phyloP scores from a whole-genome alignment of 2,888 invertebrate species.

The Epiblema foenella region DNA sequence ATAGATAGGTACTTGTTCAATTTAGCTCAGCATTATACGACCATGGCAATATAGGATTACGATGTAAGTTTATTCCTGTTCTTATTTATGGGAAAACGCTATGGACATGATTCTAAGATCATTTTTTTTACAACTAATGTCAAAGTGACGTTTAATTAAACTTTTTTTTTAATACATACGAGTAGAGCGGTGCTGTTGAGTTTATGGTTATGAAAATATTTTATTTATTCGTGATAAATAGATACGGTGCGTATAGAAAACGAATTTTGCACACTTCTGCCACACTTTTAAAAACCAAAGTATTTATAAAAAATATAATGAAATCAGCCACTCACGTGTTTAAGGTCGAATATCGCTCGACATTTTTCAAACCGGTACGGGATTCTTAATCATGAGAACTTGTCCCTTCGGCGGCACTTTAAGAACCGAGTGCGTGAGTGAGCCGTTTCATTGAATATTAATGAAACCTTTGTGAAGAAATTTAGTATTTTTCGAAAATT shows the following conservation, averaged over 20 bases:
- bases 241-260: conserved; percentile 1
- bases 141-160: background rate
- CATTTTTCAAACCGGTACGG: too few species aligned
- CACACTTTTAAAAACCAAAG: background rate
- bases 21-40: conserved; percentile 3
- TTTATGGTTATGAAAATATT: background rate
- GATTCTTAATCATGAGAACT: too few species aligned
- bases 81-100: background rate
- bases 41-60: background rate
- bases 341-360: too few species aligned
- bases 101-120: background rate
- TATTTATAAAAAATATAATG: too few species aligned
- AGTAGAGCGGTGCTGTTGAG: conserved; percentile 3
- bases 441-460: too few species aligned
- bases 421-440: too few species aligned
- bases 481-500: background rate
- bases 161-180: background rate
- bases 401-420: too few species aligned
- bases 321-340: too few species aligned
- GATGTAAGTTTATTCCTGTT: background rate
- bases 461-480: too few species aligned
- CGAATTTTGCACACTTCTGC: background rate
- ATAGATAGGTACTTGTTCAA: background rate
- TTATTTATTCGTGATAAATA: conserved; percentile 5
- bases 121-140: too few species aligned